phyloP scores from a whole-genome alignment of 2,113 vertebrate genomes.

The Erythrolamprus reginae region DNA sequence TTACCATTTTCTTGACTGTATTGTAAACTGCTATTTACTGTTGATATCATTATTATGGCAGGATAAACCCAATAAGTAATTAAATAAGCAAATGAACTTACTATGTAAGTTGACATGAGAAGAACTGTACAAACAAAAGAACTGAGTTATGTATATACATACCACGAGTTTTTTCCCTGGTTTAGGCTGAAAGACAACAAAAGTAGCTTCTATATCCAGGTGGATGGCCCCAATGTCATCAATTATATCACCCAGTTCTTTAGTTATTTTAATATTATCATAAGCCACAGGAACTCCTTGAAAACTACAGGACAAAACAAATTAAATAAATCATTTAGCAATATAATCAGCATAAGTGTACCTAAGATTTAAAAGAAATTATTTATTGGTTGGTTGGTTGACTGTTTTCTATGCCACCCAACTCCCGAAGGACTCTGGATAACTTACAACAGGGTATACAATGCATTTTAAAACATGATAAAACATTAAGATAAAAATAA shows the following conservation, averaged over 20 bases:
- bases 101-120: not conserved
- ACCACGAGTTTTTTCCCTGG: conserved; percentile 83
- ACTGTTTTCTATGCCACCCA: too few relatives aligned
- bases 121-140: not conserved
- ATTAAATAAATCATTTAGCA: not conserved
- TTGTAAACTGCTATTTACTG: not conserved
- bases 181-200: conserved; percentile 84
- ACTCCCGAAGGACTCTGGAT: too few relatives aligned
- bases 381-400: too few relatives aligned
- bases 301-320: conserved; percentile 66
- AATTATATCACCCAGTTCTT: conserved; percentile 82
- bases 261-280: conserved; percentile 79
- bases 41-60: not conserved
- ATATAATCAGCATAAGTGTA: not conserved
- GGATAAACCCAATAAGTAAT: not conserved
- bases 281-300: conserved; percentile 90
- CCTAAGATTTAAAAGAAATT: too few relatives aligned
- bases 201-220: conserved; percentile 85
- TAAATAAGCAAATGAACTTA: not conserved
- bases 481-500: too few relatives aligned
- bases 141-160: conserved; percentile 33
- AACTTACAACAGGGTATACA: too few relatives aligned
- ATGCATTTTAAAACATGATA: too few relatives aligned
- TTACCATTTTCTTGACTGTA: not conserved
- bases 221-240: conserved; percentile 92